These are phyloP conservation scores for Trissoscelio sp. DNA, from an alignment of 2,888 invertebrate genomes.

Conservation along the genomic window DNA sequence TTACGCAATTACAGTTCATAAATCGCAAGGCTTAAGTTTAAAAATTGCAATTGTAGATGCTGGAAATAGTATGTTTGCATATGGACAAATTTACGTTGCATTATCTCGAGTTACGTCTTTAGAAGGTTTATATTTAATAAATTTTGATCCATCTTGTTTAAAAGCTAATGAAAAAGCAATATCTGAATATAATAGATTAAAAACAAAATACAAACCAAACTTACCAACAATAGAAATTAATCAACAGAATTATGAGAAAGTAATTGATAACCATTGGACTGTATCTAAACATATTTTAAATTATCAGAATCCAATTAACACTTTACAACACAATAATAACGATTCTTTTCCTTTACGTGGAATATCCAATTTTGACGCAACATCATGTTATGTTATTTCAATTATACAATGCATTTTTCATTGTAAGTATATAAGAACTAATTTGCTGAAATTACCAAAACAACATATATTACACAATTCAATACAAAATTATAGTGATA, in stretches of 20 bases:
- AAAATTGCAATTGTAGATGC: conserved; percentile 4
- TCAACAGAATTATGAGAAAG: too few relatives aligned
- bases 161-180: too few relatives aligned
- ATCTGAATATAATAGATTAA: not conserved
- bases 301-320: not conserved
- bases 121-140: conserved; percentile 1
- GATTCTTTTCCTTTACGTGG: conserved; percentile 4
- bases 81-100: conserved; percentile 70
- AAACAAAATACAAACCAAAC: not conserved
- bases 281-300: not conserved
- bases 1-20: conserved; percentile 33
- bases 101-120: conserved; percentile 7
- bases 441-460: conserved; percentile 4
- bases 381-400: conserved; percentile 32
- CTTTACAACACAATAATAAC: not conserved
- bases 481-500: too few relatives aligned
- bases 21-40: not conserved
- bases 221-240: not conserved
- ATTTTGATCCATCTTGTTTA: not conserved
- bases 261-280: too few relatives aligned
- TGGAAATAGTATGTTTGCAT: conserved; percentile 59
- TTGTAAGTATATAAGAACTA: conserved; percentile 1
- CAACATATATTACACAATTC: not conserved
- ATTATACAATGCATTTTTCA: conserved; percentile 25
- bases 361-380: conserved; percentile 14